phyloP scores from a whole-genome alignment of 2,113 vertebrate species.

The Sapayoa aenigma region DNA sequence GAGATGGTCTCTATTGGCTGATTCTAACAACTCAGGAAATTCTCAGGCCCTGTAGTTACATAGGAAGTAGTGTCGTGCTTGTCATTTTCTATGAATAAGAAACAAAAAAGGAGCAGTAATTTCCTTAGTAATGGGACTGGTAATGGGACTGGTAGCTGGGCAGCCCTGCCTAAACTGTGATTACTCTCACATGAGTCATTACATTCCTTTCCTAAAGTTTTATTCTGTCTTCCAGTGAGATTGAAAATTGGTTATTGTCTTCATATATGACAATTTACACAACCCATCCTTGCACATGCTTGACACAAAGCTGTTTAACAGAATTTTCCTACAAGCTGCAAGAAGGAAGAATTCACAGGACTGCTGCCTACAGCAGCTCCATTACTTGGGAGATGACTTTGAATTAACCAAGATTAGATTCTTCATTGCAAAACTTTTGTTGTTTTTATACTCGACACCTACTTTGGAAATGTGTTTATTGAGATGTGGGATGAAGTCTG shows the following conservation, averaged over 20 bases:
- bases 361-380: background rate
- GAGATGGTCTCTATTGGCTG: background rate
- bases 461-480: background rate
- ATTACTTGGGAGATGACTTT: background rate
- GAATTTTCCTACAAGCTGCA: background rate
- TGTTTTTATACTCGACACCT: background rate
- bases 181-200: conserved; percentile 9
- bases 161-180: background rate
- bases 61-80: background rate
- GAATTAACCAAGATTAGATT: background rate
- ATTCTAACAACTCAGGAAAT: background rate
- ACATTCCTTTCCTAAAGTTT: background rate
- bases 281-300: background rate
- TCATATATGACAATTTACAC: background rate
- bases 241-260: background rate
- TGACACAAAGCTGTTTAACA: background rate
- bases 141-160: background rate
- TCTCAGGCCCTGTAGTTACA: background rate
- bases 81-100: conserved; percentile 38
- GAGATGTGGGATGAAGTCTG: background rate
- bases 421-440: background rate
- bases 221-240: background rate
- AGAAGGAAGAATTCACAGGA: background rate
- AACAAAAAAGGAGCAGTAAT: conserved; percentile 3
- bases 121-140: conserved; percentile 13